Conservation (phyloP, 2,797 vertebrate species). For the Graptemys geographica region DNA sequence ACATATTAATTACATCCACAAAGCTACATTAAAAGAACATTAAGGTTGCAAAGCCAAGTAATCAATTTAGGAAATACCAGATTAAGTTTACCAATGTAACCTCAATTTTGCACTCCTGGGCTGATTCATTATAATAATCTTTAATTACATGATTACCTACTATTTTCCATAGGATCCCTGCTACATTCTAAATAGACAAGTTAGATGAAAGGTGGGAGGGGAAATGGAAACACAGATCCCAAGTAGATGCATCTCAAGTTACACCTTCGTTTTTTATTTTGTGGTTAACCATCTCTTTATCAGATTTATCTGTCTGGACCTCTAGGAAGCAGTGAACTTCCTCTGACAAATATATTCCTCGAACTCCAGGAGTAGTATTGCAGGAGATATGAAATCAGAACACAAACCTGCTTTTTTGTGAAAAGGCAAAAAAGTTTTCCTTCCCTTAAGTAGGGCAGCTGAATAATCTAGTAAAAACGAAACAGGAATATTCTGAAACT, state of each 20-base stretch:
- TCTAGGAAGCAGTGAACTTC: not conserved
- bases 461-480: slow-evolving; percentile 21
- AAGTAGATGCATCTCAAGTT: slow-evolving; percentile 33
- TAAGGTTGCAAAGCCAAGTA: not conserved
- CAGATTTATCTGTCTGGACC: not conserved
- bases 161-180: not conserved
- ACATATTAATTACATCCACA: not conserved
- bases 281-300: not conserved
- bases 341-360: slow-evolving; percentile 16
- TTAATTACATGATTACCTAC: slow-evolving; percentile 4
- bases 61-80: slow-evolving; percentile 26
- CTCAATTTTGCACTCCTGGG: not conserved
- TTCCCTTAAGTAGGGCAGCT: slow-evolving; percentile 23
- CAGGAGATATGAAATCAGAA: slow-evolving; percentile 17
- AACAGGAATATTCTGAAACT: slow-evolving; percentile 36
- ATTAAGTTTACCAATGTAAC: slow-evolving; percentile 30
- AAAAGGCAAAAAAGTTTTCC: slow-evolving; percentile 7
- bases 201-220: not conserved
- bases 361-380: slow-evolving; percentile 10
- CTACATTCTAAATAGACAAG: not conserved
- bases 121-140: not conserved
- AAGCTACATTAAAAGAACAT: slow-evolving; percentile 10
- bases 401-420: slow-evolving; percentile 27
- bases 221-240: slow-evolving; percentile 1
- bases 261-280: accelerated